Evolutionary conservation across 2,888 invertebrate species (phyloP).

Genomic region (Vanessa cardui): DNA sequence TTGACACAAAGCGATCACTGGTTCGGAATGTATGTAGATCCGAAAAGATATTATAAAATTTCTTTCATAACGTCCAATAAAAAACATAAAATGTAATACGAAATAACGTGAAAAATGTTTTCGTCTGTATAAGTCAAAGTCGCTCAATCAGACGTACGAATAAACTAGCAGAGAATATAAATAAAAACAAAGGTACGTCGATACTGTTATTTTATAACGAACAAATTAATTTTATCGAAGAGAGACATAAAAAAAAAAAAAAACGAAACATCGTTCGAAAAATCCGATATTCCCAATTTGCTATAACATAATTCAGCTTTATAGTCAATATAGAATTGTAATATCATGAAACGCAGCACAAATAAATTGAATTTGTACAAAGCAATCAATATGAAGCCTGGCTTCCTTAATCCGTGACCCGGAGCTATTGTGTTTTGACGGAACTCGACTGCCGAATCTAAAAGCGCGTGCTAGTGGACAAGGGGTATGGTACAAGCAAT

Average conservation of each 20-base stretch:
- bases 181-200: background rate
- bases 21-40: too few relatives aligned
- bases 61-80: too few relatives aligned
- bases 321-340: constrained; percentile 31
- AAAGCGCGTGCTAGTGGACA: constrained; percentile 46
- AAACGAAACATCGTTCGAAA: background rate
- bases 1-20: too few relatives aligned
- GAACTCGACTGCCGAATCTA: constrained; percentile 54
- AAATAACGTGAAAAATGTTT: too few relatives aligned
- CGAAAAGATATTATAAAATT: too few relatives aligned
- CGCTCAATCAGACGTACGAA: too few relatives aligned
- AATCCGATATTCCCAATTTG: constrained; percentile 21
- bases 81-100: too few relatives aligned
- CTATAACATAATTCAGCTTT: constrained; percentile 24
- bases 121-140: too few relatives aligned
- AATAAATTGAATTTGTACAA: constrained; percentile 59
- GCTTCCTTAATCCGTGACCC: constrained; percentile 62
- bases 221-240: constrained; percentile 8
- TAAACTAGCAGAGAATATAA: background rate
- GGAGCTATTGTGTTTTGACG: constrained; percentile 71
- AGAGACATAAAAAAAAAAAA: constrained; percentile 5
- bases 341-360: constrained; percentile 39
- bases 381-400: constrained; percentile 64
- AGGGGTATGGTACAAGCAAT: constrained; percentile 30
- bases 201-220: constrained; percentile 8